These are phyloP conservation scores for Grapholita molesta DNA, from an alignment of 1,140 invertebrate genomes.

Conservation along the genomic window DNA sequence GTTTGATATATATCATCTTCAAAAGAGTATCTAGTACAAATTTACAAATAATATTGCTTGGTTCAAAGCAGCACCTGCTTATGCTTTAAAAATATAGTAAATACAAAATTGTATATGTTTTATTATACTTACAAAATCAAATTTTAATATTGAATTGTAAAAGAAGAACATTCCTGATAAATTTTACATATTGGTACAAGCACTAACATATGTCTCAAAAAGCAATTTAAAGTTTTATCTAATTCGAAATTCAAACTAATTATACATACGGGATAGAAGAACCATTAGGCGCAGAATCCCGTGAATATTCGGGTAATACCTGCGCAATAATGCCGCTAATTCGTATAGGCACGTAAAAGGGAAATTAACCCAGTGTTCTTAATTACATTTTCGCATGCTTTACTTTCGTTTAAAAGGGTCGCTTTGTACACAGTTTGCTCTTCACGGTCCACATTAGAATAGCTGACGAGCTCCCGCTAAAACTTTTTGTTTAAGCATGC, in stretches of 20 bases:
- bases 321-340: constrained; percentile 49
- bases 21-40: no score
- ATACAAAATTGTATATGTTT: no score
- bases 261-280: constrained; percentile 9
- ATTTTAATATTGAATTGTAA: no score
- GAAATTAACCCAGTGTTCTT: constrained; percentile 68
- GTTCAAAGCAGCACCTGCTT: no score
- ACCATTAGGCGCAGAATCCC: constrained; percentile 28
- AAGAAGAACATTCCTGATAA: no score
- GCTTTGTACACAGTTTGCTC: constrained; percentile 50
- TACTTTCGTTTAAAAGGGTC: constrained; percentile 66
- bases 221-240: not conserved
- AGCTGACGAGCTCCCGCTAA: constrained; percentile 18
- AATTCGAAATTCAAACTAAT: not conserved
- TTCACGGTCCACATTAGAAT: constrained; percentile 30
- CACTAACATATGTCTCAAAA: not conserved
- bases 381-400: constrained; percentile 74
- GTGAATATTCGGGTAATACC: constrained; percentile 37
- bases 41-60: no score
- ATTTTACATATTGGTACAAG: not conserved
- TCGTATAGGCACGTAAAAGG: constrained; percentile 65
- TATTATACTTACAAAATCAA: no score
- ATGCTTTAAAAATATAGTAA: no score
- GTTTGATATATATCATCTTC: no score
- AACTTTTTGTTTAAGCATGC: not conserved